A percentile compares a stretch with the other conserved stretches of the same genome.
Evolutionary conservation across 2,888 invertebrate species (phyloP).

Genomic region (Incurvaria masculella): DNA sequence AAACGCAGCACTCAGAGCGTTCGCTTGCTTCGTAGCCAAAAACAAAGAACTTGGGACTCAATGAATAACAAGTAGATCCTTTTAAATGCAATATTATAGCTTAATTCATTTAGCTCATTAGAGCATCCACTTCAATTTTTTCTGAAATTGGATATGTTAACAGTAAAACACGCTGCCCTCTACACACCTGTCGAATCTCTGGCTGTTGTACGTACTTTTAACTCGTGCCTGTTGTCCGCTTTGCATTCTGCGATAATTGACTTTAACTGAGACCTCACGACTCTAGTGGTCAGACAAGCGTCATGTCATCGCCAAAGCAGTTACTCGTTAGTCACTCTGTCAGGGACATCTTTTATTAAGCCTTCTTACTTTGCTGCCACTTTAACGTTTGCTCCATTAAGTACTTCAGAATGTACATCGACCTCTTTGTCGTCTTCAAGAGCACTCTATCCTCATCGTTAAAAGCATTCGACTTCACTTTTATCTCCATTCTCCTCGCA

Average conservation of each 20-base stretch:
- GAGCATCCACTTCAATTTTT: conserved; percentile 29
- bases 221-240: neutral
- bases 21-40: no score
- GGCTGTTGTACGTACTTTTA: neutral
- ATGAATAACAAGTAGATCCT: no score
- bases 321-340: neutral
- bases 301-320: neutral
- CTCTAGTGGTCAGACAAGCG: neutral
- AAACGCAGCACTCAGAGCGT: no score
- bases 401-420: neutral
- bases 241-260: neutral
- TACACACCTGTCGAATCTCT: neutral
- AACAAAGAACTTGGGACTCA: no score
- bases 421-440: conserved; percentile 10
- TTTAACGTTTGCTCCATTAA: neutral
- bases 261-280: neutral
- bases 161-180: no score
- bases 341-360: neutral
- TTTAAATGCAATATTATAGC: no score
- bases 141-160: no score
- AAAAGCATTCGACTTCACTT: conserved; percentile 20
- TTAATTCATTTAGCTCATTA: conserved; percentile 18
- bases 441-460: conserved; percentile 21
- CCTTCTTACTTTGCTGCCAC: neutral
- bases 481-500: conserved; percentile 18